Evolutionary conservation across 53 echinoderm and acorn worm genomes (phyloP), one percentile per base, ranked within the genome.

Genomic region (Arbacia lixula): DNA sequence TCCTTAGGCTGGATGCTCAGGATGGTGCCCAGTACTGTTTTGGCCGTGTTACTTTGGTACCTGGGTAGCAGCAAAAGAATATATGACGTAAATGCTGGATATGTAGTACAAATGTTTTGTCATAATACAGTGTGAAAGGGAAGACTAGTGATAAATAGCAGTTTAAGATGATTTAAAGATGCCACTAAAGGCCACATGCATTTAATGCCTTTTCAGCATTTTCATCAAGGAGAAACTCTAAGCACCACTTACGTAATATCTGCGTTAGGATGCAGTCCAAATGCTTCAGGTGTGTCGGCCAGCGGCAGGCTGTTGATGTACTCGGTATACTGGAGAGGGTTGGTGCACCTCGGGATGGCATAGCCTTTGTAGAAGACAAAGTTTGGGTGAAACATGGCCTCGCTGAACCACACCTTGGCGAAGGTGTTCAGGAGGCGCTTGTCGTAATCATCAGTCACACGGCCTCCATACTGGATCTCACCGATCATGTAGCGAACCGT

Each of bases 401-500:
- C 99, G 37, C 94, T 94, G 71, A 98, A 98, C 99, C 99, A 98
- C 6, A 98, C 99, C 86, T 91, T 98, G 27, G 98, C 94, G 88
- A 99, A 99, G 50, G 99, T 99, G 77, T 99, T 99, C 38, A 94
- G 92, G 5, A 99, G 87, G 11, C 99, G 87, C 66, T 99, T 99
- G 78, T 99, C 99, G 71, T 87, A 99, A 62, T 99, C 99, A 52
- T 99, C 99, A 2, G 99, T 99, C 32, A 99, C 99, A 54, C 99
- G 88, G 5, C 99, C 99, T 17, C 99, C 99, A 36, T 99, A 99
- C 76, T 99, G 99, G 40, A 99, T 90, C 85, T 99, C 99, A 36
- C 99, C 99, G 19, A 99, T 94, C 99, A 99, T 99, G 79, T 99
- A 99, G 20, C 99, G 99, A 12, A 99, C 94, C 36, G 94, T 99